Conservation (phyloP, 2,113 vertebrate species). For the Amphiprion ocellaris region DNA sequence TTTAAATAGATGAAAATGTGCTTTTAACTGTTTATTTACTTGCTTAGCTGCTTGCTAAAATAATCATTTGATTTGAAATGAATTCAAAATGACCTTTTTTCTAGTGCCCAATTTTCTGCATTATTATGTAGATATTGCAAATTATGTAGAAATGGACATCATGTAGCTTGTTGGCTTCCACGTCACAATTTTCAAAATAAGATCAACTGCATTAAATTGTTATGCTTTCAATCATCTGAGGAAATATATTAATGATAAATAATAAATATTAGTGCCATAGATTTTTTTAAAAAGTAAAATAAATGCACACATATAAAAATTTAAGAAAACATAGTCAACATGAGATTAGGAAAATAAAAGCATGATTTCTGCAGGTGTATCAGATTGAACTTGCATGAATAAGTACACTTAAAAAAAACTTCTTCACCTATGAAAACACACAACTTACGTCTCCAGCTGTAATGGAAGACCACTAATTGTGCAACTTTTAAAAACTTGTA, state of each 20-base stretch:
- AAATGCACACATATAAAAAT: background rate
- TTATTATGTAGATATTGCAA: background rate
- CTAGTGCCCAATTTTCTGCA: background rate
- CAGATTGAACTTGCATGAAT: too few relatives aligned
- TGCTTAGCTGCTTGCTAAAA: too few relatives aligned
- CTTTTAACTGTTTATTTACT: too few relatives aligned
- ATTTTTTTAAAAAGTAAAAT: too few relatives aligned
- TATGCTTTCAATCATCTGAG: too few relatives aligned
- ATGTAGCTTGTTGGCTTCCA: background rate
- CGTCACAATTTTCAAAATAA: background rate
- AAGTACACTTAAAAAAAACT: too few relatives aligned
- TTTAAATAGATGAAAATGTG: too few relatives aligned
- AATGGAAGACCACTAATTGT: slow-evolving; percentile 31
- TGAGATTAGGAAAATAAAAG: background rate
- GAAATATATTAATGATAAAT: too few relatives aligned
- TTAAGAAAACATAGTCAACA: background rate
- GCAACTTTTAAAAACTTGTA: slow-evolving; percentile 50
- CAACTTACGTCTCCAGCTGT: background rate
- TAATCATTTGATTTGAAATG: background rate
- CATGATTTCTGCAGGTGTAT: too few relatives aligned
- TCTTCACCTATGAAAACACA: background rate
- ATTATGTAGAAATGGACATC: background rate
- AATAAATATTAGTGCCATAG: too few relatives aligned
- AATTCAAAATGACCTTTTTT: too few relatives aligned
- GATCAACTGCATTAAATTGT: background rate